Evolutionary conservation across 2,797 vertebrate species (phyloP), one percentile per base, ranked within the genome.

Genomic region (Borostomias antarcticus): DNA sequence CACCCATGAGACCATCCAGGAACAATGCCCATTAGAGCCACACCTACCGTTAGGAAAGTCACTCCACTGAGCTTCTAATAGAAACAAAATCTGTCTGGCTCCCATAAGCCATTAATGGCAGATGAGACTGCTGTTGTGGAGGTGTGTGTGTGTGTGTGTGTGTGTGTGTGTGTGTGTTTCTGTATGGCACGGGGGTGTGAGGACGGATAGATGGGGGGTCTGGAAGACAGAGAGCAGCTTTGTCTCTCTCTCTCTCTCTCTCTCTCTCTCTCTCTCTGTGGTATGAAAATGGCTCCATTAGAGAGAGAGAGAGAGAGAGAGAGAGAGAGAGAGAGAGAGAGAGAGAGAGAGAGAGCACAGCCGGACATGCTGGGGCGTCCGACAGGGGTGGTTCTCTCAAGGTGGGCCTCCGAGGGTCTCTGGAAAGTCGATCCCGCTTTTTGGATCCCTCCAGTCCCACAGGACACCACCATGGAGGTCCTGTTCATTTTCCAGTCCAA

Each of bases 391-490:
- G 37, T 4, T 25, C 10, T 28, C 66, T 75, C 72, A 40, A 35
- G 50, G 62, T 28, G 23, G 30, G 52, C 69, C 69, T 77, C 29
- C 43, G 13, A 19, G 29, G 47, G 74, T 66, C 78, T 63, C 25
- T 66, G 72, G 82, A 80, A 82, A 86, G 81, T 58, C 68, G 65
- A 86, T 78, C 74, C 71, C 48, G 53, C 76, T 79, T 76, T 80
- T n/a, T 77, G 66, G 70, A 50, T 29, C 25, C 19, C 75, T 64
- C 72, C 72, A 62, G 74, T 86, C 75, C 62, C 62, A 68, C 60
- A 67, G 66, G 77, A 77, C 75, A 58, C 37, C 26, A 57, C 50
- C 35, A 70, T 58, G 68, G 76, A 81, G 74, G 79, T 75, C 62
- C 77, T 76, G 71, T 76, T 82, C 73, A 68, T 40, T 78, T 84